A percentile compares a stretch with the other conserved stretches of the same genome.
Conservation (phyloP, 2,888 invertebrate species). For the Allygus modestus region DNA sequence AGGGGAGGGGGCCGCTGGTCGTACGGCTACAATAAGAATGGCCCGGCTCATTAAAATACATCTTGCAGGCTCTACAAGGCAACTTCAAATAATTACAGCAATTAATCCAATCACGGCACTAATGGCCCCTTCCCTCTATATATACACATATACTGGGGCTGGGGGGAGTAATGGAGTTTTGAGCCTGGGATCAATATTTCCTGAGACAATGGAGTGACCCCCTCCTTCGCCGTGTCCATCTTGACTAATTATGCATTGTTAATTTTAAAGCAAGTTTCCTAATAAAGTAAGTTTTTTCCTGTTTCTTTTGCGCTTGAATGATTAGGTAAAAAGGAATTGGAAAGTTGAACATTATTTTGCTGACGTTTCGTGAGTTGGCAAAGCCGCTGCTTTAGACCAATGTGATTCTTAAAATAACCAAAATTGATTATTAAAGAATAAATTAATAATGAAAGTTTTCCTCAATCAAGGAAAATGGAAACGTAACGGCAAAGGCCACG, state of each 20-base stretch:
- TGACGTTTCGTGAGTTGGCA: too few relatives aligned
- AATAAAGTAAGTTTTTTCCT: not conserved
- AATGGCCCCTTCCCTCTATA: constrained; percentile 21
- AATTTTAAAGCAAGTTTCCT: constrained; percentile 17
- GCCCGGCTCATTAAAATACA: constrained; percentile 47
- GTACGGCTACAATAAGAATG: constrained; percentile 11
- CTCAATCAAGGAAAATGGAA: too few relatives aligned
- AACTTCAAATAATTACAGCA: constrained; percentile 34
- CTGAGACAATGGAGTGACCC: constrained; percentile 41
- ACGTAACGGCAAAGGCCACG: too few relatives aligned
- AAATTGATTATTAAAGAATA: too few relatives aligned
- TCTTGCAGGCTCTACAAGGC: constrained; percentile 36
- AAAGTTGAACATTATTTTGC: too few relatives aligned
- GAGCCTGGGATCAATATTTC: constrained; percentile 28
- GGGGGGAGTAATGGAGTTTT: constrained; percentile 44
- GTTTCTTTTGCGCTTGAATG: not conserved
- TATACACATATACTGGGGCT: constrained; percentile 14
- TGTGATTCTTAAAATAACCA: too few relatives aligned
- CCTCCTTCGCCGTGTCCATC: constrained; percentile 22
- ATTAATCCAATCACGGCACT: constrained; percentile 49
- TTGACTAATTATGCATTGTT: constrained; percentile 35
- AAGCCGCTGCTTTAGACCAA: too few relatives aligned
- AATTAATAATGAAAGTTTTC: too few relatives aligned
- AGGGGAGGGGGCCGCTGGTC: not conserved
- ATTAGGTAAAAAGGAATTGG: too few relatives aligned